Evolutionary conservation across 2,113 vertebrate genomes (phyloP).

Genomic region (Cinclus mexicanus): DNA sequence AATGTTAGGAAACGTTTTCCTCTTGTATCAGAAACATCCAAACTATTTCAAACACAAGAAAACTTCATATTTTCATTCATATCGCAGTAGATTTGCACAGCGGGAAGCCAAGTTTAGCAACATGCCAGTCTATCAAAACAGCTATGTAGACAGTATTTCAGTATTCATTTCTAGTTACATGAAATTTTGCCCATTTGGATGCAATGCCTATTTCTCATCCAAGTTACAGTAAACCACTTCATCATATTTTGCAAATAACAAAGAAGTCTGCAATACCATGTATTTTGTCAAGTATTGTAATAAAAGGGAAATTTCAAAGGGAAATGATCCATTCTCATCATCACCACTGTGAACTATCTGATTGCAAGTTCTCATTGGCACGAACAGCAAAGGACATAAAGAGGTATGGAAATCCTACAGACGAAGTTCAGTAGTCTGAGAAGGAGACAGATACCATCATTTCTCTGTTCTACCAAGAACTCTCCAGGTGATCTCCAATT

Average conservation of each 20-base stretch:
- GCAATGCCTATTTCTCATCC: neutral
- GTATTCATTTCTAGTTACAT: neutral
- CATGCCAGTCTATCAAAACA: neutral
- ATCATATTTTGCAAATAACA: neutral
- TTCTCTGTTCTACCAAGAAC: neutral
- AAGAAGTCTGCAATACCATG: neutral
- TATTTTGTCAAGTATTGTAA: neutral
- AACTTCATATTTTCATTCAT: neutral
- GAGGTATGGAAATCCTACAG: neutral
- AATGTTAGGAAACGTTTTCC: neutral
- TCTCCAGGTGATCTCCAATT: neutral
- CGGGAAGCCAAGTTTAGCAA: neutral
- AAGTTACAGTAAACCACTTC: neutral
- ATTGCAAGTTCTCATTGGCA: neutral
- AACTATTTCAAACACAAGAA: neutral
- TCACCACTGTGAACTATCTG: neutral
- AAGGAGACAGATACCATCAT: neutral
- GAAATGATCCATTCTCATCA: neutral
- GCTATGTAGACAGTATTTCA: neutral
- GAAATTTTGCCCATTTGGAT: constrained; percentile 18
- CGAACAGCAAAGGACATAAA: neutral
- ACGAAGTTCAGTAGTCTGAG: neutral
- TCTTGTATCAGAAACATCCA: neutral
- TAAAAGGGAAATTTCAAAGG: neutral
- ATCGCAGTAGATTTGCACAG: neutral